Evolutionary conservation across 1,140 invertebrate genomes (phyloP).

Genomic region (Chymomyza costata): DNA sequence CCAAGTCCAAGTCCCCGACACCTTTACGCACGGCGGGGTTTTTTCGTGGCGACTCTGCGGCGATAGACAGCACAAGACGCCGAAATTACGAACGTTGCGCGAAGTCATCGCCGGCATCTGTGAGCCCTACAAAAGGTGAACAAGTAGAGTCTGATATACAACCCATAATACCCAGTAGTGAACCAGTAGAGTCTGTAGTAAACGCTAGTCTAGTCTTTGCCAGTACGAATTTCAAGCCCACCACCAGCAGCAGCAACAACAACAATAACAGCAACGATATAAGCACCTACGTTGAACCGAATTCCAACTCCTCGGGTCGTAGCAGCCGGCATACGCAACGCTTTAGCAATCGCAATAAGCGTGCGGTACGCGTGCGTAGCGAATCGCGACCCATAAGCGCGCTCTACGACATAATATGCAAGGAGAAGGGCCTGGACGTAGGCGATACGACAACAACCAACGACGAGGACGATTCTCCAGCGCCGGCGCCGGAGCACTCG

Average conservation of each 20-base stretch:
- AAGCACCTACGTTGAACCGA: no score
- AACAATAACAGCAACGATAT: not conserved
- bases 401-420: conserved; percentile 75
- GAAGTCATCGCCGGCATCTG: conserved; percentile 61
- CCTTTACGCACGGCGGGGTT: conserved; percentile 28
- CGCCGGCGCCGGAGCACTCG: no score
- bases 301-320: conserved; percentile 24
- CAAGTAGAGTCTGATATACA: not conserved
- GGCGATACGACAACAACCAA: conserved; percentile 44
- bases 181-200: conserved; percentile 36
- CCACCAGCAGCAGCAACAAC: conserved; percentile 6
- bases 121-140: conserved; percentile 68
- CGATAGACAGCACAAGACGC: conserved; percentile 37
- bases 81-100: conserved; percentile 46
- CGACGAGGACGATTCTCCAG: conserved; percentile 21
- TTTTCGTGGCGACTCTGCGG: conserved; percentile 69
- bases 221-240: conserved; percentile 37
- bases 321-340: conserved; percentile 62
- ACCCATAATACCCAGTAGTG: conserved; percentile 10
- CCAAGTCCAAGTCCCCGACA: conserved; percentile 7
- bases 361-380: conserved; percentile 67
- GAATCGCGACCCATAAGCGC: conserved; percentile 72
- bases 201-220: conserved; percentile 22
- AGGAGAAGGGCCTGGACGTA: conserved; percentile 66
- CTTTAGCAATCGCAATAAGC: conserved; percentile 54